Conservation (phyloP, 2,888 invertebrate species). For the Drosophila limbata region DNA sequence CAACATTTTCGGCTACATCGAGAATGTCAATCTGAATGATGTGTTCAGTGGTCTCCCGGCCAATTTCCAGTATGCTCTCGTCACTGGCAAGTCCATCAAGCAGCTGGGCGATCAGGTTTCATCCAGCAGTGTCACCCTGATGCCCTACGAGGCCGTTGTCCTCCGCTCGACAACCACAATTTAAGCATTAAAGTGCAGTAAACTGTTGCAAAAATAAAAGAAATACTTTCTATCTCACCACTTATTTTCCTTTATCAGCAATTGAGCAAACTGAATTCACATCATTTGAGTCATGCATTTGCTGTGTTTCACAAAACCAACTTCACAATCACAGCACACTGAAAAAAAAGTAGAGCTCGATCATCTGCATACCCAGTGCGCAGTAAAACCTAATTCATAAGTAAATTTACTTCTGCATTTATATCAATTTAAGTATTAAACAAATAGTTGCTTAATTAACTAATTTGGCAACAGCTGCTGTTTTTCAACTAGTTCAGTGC, state of each 20-base stretch:
- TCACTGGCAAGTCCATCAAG: constrained; percentile 77
- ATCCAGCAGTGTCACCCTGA: constrained; percentile 64
- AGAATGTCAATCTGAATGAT: constrained; percentile 83
- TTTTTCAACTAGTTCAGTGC: not conserved
- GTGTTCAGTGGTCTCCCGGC: constrained; percentile 64
- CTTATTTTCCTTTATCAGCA: constrained; percentile 17
- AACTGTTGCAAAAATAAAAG: constrained; percentile 5
- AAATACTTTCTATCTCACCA: not conserved
- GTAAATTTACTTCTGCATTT: too few relatives aligned
- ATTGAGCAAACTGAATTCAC: not conserved
- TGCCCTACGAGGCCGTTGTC: constrained; percentile 79
- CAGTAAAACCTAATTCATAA: too few relatives aligned
- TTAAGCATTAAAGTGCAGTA: constrained; percentile 14
- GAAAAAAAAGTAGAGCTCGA: too few relatives aligned
- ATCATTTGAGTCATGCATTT: not conserved
- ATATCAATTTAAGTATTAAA: too few relatives aligned
- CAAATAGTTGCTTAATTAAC: too few relatives aligned
- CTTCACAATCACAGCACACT: too few relatives aligned
- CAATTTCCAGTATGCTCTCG: constrained; percentile 76
- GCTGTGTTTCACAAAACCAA: not conserved
- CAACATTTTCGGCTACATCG: constrained; percentile 85
- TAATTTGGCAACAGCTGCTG: not conserved
- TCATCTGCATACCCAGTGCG: not conserved
- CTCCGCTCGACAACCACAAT: constrained; percentile 63
- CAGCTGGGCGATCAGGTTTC: constrained; percentile 71